These are phyloP conservation scores for Diplolepis rosae DNA, from an alignment of 2,888 invertebrate species.

Conservation along the genomic window DNA sequence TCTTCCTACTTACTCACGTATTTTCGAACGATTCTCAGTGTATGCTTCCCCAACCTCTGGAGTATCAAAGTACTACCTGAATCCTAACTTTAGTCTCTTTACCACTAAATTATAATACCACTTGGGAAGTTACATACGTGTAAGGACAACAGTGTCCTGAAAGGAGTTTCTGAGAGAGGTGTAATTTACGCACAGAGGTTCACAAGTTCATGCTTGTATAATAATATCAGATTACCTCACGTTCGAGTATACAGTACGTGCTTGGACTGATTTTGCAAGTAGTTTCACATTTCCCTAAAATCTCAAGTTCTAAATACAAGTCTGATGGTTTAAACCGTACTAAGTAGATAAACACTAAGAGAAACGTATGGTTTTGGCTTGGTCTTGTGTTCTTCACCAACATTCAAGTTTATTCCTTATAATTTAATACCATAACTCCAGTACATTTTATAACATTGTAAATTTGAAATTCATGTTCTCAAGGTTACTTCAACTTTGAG, in stretches of 20 bases:
- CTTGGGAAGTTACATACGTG: neutral
- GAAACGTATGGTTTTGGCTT: too few species aligned
- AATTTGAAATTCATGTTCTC: too few species aligned
- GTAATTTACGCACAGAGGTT: slow-evolving; percentile 4
- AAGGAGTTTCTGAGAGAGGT: slow-evolving; percentile 7
- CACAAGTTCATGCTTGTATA: slow-evolving; percentile 12
- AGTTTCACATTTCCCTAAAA: neutral
- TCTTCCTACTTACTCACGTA: neutral
- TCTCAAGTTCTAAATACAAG: too few species aligned
- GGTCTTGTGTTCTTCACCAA: too few species aligned
- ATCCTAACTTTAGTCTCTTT: slow-evolving; percentile 3
- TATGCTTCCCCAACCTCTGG: neutral
- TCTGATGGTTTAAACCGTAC: too few species aligned
- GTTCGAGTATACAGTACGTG: slow-evolving; percentile 6
- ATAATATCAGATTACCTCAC: slow-evolving; percentile 20
- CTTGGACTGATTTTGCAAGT: slow-evolving; percentile 1
- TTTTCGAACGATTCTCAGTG: neutral
- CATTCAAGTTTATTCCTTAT: too few species aligned
- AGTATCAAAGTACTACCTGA: neutral
- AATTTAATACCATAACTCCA: too few species aligned
- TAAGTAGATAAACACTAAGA: too few species aligned
- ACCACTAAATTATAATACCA: slow-evolving; percentile 4
- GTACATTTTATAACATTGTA: too few species aligned
- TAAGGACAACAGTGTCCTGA: neutral
- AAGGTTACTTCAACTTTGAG: too few species aligned